Conservation (phyloP, 2,888 invertebrate species). For the Standfussiana lucernea region DNA sequence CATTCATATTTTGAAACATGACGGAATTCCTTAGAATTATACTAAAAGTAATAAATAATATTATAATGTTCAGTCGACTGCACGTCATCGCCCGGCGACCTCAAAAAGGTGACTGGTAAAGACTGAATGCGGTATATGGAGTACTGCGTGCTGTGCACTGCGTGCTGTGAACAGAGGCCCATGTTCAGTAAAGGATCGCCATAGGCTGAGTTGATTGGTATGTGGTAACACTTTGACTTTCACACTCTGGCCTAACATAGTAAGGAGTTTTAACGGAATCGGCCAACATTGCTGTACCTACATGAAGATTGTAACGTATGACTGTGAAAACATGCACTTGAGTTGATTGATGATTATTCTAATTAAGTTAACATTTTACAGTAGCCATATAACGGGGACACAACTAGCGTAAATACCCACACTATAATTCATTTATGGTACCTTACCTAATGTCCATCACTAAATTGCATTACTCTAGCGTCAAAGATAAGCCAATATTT, state of each 20-base stretch:
- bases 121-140: not conserved
- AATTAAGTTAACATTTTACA: not conserved
- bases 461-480: conserved; percentile 29
- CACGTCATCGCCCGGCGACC: not conserved
- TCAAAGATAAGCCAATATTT: conserved; percentile 54
- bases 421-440: conserved; percentile 47
- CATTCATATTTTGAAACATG: not conserved
- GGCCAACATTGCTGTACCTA: not conserved
- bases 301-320: not conserved
- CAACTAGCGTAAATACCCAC: conserved; percentile 23
- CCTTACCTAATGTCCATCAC: conserved; percentile 46
- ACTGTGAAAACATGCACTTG: not conserved
- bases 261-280: not conserved
- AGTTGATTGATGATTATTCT: not conserved
- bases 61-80: not conserved
- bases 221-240: not conserved
- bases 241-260: not conserved
- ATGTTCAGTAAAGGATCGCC: not conserved
- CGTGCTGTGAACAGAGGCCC: not conserved
- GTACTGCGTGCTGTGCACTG: no score
- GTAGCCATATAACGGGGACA: conserved; percentile 13
- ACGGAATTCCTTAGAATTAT: not conserved
- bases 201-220: not conserved
- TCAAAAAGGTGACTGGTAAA: not conserved
- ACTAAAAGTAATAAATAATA: not conserved